Evolutionary conservation across 1,140 invertebrate species (phyloP), one percentile per base, ranked within the genome.

Genomic region (Danaus melanippus): DNA sequence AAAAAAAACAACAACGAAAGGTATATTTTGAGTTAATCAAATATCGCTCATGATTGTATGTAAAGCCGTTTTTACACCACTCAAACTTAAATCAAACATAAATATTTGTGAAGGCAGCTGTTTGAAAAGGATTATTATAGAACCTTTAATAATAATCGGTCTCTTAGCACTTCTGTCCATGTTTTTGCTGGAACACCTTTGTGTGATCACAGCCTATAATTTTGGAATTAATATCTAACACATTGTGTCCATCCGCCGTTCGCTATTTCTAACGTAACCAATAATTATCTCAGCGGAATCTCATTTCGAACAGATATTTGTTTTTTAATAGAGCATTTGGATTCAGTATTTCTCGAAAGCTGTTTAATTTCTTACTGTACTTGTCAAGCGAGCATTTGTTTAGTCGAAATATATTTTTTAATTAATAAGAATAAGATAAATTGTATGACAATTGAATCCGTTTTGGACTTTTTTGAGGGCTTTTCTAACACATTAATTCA

Each of bases 171-270:
- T 83, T 82, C 76, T 79, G 79, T 78, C 70, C 70, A 69, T 66
- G 76, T 79, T 84, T 81, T 79, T 79, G 77, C 66, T 57, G 58
- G 69, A 70, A 76, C 78, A 78, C 78, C 76, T 83, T 79, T 73
- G 70, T 67, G 66, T 50, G 65, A 65, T 50, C 56, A 50, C 58
- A 79, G 74, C 74, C 82, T 82, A 73, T 79, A 82, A 86, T 86
- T 83, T 86, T 45, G 64, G 70, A 74, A 86, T 86, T 84, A 83
- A 86, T 84, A 86, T 84, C 79, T 81, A 81, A 85, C 81, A 85
- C 79, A 81, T 85, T 85, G 81, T 79, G 76, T 67, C 74, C 76
- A 73, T 79, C 74, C 67, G 69, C 66, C 65, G 73, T 76, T 74
- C 71, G 41, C 62, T 62, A 66, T 75, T 77, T 66, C 54, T 58